Conservation (phyloP, 2,113 vertebrate species). For the Pluvialis apricaria region DNA sequence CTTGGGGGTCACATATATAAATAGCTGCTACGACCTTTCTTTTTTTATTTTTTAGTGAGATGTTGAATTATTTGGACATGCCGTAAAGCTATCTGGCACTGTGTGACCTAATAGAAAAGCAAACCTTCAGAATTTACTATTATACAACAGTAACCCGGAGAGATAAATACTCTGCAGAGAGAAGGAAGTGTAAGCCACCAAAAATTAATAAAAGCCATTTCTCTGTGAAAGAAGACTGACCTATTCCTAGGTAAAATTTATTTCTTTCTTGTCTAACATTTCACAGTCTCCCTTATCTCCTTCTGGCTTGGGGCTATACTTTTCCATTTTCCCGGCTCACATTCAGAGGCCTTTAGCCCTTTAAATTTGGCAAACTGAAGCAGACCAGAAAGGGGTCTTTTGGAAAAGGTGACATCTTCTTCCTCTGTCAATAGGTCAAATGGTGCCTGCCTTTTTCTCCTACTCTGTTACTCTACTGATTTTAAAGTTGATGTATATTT, state of each 20-base stretch:
- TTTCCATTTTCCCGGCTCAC: not conserved
- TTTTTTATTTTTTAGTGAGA: not conserved
- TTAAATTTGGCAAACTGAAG: not conserved
- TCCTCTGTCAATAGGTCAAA: not conserved
- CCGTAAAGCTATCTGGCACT: not conserved
- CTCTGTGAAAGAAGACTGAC: not conserved
- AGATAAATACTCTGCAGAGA: constrained; percentile 12
- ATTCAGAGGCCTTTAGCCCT: not conserved
- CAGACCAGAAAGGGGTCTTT: not conserved
- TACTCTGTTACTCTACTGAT: not conserved
- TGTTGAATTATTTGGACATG: not conserved
- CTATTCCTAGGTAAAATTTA: not conserved
- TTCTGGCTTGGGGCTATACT: not conserved
- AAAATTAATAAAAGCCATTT: constrained; percentile 25
- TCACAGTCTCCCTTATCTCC: not conserved
- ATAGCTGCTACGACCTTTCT: not conserved
- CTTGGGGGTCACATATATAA: not conserved
- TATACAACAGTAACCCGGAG: not conserved
- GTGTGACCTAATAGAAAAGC: constrained; percentile 10
- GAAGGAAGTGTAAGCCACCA: not conserved
- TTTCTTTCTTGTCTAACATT: not conserved
- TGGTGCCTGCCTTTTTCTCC: not conserved
- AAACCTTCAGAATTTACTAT: constrained; percentile 18
- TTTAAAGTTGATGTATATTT: not conserved
- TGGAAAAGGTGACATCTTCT: not conserved